A percentile compares a stretch with the other conserved stretches of the same genome.
phyloP scores from a whole-genome alignment of 2,888 invertebrate genomes.

The Harmothoe impar region DNA sequence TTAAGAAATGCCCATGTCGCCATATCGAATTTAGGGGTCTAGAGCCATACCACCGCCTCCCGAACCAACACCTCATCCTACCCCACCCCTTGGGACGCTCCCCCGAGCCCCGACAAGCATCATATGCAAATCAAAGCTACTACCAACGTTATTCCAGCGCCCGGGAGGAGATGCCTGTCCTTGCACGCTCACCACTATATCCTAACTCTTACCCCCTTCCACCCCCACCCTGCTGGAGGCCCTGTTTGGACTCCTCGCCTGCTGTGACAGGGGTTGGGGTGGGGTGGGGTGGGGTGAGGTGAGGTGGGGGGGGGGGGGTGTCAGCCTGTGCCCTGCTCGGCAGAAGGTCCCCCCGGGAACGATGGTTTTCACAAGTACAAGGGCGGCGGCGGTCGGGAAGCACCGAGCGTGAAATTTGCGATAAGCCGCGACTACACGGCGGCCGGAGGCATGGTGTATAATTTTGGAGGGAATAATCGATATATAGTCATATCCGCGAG shows the following conservation, averaged over 20 bases:
- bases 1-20: no score
- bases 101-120: not conserved
- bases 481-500: slow-evolving; percentile 8
- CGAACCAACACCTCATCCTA: not conserved
- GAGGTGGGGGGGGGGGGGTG: not conserved
- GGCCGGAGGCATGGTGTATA: not conserved
- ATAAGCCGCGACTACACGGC: not conserved
- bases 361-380: slow-evolving; percentile 26
- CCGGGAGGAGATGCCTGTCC: not conserved
- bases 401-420: slow-evolving; percentile 43
- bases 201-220: not conserved
- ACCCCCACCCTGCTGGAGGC: not conserved
- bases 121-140: slow-evolving; percentile 38
- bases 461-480: slow-evolving; percentile 45
- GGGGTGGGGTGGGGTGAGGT: no score
- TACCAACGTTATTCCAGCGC: not conserved
- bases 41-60: no score
- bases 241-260: not conserved
- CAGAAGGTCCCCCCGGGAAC: not conserved
- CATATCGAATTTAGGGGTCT: no score
- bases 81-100: not conserved
- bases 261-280: no score
- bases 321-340: not conserved
- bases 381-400: not conserved
- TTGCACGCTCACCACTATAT: not conserved